These are phyloP conservation scores for Cottoperca gobio DNA, from an alignment of 2,797 vertebrate genomes.

Conservation along the genomic window DNA sequence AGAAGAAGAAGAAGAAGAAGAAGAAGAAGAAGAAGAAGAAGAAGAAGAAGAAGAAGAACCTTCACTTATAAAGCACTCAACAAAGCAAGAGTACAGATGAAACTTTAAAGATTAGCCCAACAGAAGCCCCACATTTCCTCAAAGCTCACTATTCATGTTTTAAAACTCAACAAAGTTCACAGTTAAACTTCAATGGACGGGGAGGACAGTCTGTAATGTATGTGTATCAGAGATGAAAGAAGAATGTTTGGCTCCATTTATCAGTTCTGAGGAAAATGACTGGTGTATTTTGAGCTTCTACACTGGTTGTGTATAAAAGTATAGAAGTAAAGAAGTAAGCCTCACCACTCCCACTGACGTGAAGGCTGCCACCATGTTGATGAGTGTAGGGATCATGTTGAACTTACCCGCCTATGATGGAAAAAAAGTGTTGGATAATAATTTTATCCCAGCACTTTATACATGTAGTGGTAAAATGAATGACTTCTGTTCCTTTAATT, in stretches of 20 bases:
- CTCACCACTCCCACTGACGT: constrained; percentile 97
- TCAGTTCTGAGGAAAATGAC: background rate
- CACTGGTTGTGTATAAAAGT: background rate
- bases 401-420: constrained; percentile 92
- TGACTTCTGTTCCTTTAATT: background rate
- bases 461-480: background rate
- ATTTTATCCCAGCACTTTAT: background rate
- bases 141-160: background rate
- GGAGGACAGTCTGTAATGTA: background rate
- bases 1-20: no score
- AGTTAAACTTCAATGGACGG: background rate
- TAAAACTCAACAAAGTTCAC: background rate
- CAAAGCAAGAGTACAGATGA: background rate
- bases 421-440: background rate
- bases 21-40: no score
- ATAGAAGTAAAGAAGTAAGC: background rate
- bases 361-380: constrained; percentile 95
- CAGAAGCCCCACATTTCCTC: background rate
- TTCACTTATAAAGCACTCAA: background rate
- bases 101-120: background rate
- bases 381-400: constrained; percentile 94
- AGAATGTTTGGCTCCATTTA: background rate
- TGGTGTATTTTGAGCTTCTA: background rate
- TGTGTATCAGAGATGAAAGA: background rate
- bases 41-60: no score